Conservation (phyloP, 2,888 invertebrate species). For the Odontocerum albicorne region DNA sequence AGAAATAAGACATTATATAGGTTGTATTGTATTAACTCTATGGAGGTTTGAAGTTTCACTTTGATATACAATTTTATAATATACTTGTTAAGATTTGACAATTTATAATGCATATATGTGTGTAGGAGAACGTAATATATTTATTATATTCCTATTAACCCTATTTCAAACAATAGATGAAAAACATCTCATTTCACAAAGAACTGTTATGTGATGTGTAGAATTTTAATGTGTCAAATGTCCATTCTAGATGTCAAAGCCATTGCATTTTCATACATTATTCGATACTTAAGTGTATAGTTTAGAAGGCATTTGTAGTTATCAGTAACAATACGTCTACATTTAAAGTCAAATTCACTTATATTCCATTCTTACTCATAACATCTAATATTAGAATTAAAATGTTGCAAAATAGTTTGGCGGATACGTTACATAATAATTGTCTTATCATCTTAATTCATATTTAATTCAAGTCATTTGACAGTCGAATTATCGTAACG, state of each 20-base stretch:
- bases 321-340: constrained; percentile 9
- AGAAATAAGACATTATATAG: constrained; percentile 9
- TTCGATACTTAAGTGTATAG: constrained; percentile 26
- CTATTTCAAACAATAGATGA: constrained; percentile 21
- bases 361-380: too few relatives aligned
- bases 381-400: too few relatives aligned
- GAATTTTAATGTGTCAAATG: constrained; percentile 27
- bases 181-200: constrained; percentile 18
- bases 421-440: constrained; percentile 10
- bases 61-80: constrained; percentile 13
- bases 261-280: constrained; percentile 20
- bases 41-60: constrained; percentile 14
- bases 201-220: constrained; percentile 31
- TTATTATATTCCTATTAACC: constrained; percentile 20
- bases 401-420: too few relatives aligned
- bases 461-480: neutral
- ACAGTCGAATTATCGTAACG: constrained; percentile 9
- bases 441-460: constrained; percentile 12
- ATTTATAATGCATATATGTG: constrained; percentile 20
- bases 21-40: constrained; percentile 9
- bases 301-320: constrained; percentile 16
- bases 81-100: constrained; percentile 28
- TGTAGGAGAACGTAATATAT: constrained; percentile 22
- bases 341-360: too few relatives aligned
- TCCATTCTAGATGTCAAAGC: constrained; percentile 29